Evolutionary conservation across 2,113 vertebrate species (phyloP), one percentile per base, ranked within the genome.

Genomic region (Nerophis ophidion): DNA sequence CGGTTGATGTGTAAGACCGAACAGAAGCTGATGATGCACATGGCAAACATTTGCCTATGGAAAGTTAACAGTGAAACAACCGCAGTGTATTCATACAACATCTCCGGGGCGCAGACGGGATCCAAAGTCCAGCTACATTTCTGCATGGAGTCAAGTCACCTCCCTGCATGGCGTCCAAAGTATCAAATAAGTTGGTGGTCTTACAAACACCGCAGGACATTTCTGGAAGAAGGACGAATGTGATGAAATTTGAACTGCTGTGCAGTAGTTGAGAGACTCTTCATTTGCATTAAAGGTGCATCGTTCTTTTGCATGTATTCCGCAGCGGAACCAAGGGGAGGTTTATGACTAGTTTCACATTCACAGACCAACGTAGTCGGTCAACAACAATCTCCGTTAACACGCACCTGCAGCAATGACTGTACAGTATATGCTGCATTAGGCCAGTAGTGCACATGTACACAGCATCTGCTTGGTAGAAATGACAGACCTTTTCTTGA

Each of bases 261-360:
- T 16, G 55, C 57, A 71, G 49, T 42, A 57, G 40, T 33, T 34
- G n/a, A 42, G 38, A 47, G 58, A 16, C 0, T 9, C n/a, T 10
- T 8, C 38, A 48, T 73, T 69, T 82, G 51, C 51, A 73, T 45
- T 35, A 12, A 61, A 11, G 48, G 8, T 36, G 0, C 33, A 3
- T 48, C 65, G 68, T 65, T 70, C 50, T 50, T 71, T 65, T 59
- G n/a, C 2, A 14, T 34, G 47, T 44, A 11, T 44, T 44, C 40
- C 5, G 12, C 40, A 12, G 40, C 5, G 40, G 40, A 12, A 44
- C 40, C 40, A 11, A 44, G 40, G 9, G 10, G 3, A 44, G 3
- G 7, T 40, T 40, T 9, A 6, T 5, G 11, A 44, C 40, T 4
- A 3, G 10, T 44, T 44, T 44, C 40, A 44, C 40, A 12, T 44